Evolutionary conservation across 2,113 vertebrate species (phyloP).

Genomic region (Podarcis raffonei): DNA sequence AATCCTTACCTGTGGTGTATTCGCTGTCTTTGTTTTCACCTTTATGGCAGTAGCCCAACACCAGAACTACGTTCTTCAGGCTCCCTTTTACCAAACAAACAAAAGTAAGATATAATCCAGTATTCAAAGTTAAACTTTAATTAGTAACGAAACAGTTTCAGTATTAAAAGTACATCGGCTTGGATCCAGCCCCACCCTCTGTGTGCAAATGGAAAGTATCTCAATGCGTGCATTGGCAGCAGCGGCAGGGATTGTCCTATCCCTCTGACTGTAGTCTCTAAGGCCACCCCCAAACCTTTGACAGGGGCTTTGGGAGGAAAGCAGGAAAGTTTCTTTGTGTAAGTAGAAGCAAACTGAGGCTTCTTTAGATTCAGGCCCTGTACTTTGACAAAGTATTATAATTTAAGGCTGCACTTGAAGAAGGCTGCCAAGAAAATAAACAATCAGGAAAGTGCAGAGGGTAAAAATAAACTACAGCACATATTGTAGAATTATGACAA

Average conservation of each 20-base stretch:
- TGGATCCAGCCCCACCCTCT: background rate
- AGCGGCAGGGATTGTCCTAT: background rate
- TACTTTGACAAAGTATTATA: constrained; percentile 8
- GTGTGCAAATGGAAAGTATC: too few relatives aligned
- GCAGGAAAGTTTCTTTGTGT: background rate
- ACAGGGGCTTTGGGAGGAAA: background rate
- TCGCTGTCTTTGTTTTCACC: constrained; percentile 65
- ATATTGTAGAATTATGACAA: background rate
- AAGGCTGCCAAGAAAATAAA: background rate
- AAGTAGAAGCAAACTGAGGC: background rate
- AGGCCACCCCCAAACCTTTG: background rate
- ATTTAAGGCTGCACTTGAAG: background rate
- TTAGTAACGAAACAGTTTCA: background rate
- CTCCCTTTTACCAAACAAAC: constrained; percentile 76
- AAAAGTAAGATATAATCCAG: constrained; percentile 38
- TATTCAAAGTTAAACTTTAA: constrained; percentile 2
- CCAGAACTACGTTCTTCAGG: constrained; percentile 85
- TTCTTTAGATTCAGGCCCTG: background rate
- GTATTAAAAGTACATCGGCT: background rate
- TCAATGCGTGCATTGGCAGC: background rate
- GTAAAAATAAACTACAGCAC: background rate
- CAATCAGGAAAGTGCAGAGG: constrained; percentile 19
- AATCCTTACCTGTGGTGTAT: constrained; percentile 76
- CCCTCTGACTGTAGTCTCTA: background rate
- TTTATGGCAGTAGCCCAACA: constrained; percentile 82